phyloP scores from a whole-genome alignment of 2,797 vertebrate species.

The Hybognathus amarus region DNA sequence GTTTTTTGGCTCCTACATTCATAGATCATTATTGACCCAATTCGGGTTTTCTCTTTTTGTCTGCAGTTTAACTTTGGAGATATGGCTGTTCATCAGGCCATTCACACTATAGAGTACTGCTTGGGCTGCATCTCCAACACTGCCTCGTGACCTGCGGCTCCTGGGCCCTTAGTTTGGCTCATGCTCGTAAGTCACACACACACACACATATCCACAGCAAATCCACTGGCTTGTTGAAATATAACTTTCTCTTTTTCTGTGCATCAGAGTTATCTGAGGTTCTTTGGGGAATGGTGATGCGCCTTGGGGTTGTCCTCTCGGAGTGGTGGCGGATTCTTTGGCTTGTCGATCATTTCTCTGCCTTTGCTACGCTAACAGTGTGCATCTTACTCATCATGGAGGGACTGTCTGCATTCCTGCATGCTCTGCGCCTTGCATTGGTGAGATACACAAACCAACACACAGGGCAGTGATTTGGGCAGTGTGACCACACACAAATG shows the following conservation, averaged over 20 bases:
- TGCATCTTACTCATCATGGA: slow-evolving; percentile 96
- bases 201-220: background rate
- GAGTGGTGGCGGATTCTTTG: slow-evolving; percentile 86
- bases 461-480: background rate
- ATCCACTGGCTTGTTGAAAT: background rate
- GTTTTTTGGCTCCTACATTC: background rate
- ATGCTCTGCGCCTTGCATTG: slow-evolving; percentile 93
- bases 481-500: background rate
- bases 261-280: slow-evolving; percentile 85
- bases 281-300: slow-evolving; percentile 95
- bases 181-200: slow-evolving; percentile 80
- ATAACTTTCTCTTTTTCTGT: background rate
- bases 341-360: slow-evolving; percentile 85
- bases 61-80: slow-evolving; percentile 92
- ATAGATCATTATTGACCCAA: background rate
- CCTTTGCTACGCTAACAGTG: slow-evolving; percentile 89
- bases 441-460: slow-evolving; percentile 72
- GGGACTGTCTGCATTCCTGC: slow-evolving; percentile 95
- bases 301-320: slow-evolving; percentile 84
- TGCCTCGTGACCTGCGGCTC: slow-evolving; percentile 83
- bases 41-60: background rate
- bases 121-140: slow-evolving; percentile 90
- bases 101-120: slow-evolving; percentile 98
- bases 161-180: slow-evolving; percentile 87
- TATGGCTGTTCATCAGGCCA: slow-evolving; percentile 92